Base-by-base conservation (phyloP, 2,797 vertebrate genomes). In the Anguilla obscura region DNA sequence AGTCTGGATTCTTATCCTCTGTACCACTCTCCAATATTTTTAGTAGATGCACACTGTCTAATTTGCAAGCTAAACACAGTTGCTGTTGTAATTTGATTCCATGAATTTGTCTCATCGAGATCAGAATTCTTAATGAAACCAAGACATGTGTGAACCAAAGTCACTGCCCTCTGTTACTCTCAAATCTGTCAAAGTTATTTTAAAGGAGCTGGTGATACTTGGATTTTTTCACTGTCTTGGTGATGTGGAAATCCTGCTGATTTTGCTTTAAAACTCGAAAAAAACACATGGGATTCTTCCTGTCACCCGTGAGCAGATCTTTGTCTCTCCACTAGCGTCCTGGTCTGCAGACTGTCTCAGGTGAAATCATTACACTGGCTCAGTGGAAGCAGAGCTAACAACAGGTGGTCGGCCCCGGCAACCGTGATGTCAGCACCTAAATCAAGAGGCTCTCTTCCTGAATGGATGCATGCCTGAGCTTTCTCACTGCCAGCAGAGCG, bases 301-400 rank as follows among this genome's bases (percentile, higher is more conserved):
- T 85, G 86, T 85, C 45, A 85, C 79, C 69, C 27, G 6, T 33
- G 33, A 89, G 87, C 88, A 91, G 88, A 90, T 90, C 45, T 90
- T 74, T 88, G 84, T 92, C 90, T 36, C 63, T 85, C 33, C 36
- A 54, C 54, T 69, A 24, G 63, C 84, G 69, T 76, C 24, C 10
- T 52, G 54, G 52, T 36, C 66, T 76, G 66, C 24, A 52, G 36
- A 30, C 86, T 89, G 85, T 82, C 86, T 90, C 90, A 89, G 91
- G 89, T 91, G 92, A 93, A 92, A 91, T 92, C 91, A 93, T 94
- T 93, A 94, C 83, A 76, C 85, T 3, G 7, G 89, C 90, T 91
- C 50, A 89, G 90, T 88, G 79, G 88, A 90, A 86, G 86, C 69
- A 82, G 60, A 66, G 84, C 87, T 92, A 90, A 90, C 88, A 90